A percentile compares a stretch with the other conserved stretches of the same genome.
phyloP scores from a whole-genome alignment of 2,888 invertebrate genomes.

The Crocallis elinguaria region DNA sequence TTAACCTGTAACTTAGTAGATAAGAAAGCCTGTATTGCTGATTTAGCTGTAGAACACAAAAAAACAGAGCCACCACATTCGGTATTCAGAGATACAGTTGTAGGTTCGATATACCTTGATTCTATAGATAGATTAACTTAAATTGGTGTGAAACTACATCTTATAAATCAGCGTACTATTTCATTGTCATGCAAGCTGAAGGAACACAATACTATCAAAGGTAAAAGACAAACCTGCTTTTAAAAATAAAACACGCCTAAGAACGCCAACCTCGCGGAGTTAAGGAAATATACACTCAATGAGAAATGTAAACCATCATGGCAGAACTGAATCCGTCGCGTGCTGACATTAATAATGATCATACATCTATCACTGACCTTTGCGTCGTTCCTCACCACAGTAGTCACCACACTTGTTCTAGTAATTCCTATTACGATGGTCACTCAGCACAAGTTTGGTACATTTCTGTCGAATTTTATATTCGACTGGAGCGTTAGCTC shows the following conservation, averaged over 20 bases:
- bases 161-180: background rate
- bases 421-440: constrained; percentile 53
- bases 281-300: constrained; percentile 29
- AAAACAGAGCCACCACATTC: too few relatives aligned
- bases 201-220: background rate
- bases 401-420: constrained; percentile 41
- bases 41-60: too few relatives aligned
- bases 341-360: background rate
- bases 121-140: background rate
- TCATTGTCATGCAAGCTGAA: background rate
- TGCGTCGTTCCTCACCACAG: constrained; percentile 42
- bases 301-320: constrained; percentile 41
- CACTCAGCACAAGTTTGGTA: constrained; percentile 75
- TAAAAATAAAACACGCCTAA: constrained; percentile 33
- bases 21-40: background rate
- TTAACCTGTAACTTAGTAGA: background rate
- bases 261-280: constrained; percentile 23
- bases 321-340: constrained; percentile 26
- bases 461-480: constrained; percentile 78
- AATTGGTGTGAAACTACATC: background rate
- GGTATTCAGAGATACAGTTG: background rate
- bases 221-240: background rate
- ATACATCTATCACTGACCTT: constrained; percentile 54
- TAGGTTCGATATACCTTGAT: background rate
- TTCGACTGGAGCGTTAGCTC: constrained; percentile 67